Percentiles rank a stretch among this genome's conserved stretches.
Evolutionary conservation across 2,888 invertebrate species (phyloP).

Genomic region (Plebejus argus): DNA sequence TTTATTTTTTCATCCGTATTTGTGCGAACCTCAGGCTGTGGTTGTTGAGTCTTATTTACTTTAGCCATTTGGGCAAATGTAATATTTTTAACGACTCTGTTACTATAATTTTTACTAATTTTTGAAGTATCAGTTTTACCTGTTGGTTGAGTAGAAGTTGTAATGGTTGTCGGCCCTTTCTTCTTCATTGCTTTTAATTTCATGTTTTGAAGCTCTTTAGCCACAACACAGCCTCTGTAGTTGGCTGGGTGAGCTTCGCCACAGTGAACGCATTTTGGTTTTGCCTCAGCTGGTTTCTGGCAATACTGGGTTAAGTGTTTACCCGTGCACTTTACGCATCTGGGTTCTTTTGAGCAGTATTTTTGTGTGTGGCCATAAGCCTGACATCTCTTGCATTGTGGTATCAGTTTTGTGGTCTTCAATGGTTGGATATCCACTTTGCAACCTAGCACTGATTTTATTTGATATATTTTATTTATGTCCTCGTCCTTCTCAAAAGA

Average conservation of each 20-base stretch:
- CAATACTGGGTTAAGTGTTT: not conserved
- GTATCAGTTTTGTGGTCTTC: too few species aligned
- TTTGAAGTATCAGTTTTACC: too few species aligned
- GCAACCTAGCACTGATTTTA: too few species aligned
- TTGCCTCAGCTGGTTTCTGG: conserved; percentile 4
- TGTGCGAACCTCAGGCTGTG: too few species aligned
- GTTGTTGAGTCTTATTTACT: not conserved
- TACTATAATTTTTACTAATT: too few species aligned
- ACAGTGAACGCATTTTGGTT: conserved; percentile 1
- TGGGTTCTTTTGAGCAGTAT: not conserved
- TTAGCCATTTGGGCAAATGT: not conserved
- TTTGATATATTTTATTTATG: too few species aligned
- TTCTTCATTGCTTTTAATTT: not conserved
- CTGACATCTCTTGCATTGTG: too few species aligned
- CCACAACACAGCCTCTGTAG: not conserved
- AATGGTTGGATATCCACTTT: too few species aligned
- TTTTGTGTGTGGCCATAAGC: too few species aligned
- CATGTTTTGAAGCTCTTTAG: not conserved
- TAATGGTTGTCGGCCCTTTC: not conserved
- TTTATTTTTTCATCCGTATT: not conserved
- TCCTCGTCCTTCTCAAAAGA: too few species aligned
- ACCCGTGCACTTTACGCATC: not conserved
- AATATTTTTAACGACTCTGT: not conserved
- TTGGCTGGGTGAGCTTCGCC: not conserved
- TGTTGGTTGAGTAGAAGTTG: not conserved